These are phyloP conservation scores for Muntiacus reevesi DNA, from an alignment of 2,113 vertebrate genomes.

Conservation along the genomic window DNA sequence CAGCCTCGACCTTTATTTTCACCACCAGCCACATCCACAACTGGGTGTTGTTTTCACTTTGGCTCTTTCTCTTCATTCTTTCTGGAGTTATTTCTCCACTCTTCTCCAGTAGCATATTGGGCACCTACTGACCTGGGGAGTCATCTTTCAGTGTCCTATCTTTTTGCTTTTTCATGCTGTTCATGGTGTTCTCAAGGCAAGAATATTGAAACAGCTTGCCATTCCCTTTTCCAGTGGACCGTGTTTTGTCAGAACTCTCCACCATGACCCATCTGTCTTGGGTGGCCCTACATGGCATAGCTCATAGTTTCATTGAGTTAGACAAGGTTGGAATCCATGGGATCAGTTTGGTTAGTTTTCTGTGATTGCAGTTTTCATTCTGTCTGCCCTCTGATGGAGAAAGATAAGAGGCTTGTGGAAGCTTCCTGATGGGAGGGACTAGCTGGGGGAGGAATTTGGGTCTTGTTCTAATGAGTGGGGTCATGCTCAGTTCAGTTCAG, in stretches of 20 bases:
- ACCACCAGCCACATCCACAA: background rate
- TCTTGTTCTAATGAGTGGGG: background rate
- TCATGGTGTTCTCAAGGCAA: background rate
- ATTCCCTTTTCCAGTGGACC: background rate
- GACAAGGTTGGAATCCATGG: background rate
- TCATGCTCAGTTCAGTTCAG: background rate
- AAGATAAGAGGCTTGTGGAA: background rate
- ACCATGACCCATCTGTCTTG: background rate
- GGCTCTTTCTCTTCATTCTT: background rate
- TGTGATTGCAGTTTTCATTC: background rate
- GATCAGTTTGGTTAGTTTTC: background rate
- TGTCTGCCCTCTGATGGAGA: background rate
- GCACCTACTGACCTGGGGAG: background rate
- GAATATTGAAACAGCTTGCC: background rate
- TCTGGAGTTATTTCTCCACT: background rate
- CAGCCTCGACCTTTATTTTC: background rate
- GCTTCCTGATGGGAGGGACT: background rate
- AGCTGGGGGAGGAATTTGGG: background rate
- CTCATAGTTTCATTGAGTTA: background rate
- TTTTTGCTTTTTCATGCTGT: background rate
- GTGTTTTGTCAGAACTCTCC: background rate
- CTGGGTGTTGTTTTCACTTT: background rate
- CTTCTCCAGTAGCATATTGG: background rate
- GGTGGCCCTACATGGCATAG: background rate
- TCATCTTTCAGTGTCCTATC: background rate